phyloP scores from a whole-genome alignment of 1,140 invertebrate genomes.

The Saxidomus purpurata region DNA sequence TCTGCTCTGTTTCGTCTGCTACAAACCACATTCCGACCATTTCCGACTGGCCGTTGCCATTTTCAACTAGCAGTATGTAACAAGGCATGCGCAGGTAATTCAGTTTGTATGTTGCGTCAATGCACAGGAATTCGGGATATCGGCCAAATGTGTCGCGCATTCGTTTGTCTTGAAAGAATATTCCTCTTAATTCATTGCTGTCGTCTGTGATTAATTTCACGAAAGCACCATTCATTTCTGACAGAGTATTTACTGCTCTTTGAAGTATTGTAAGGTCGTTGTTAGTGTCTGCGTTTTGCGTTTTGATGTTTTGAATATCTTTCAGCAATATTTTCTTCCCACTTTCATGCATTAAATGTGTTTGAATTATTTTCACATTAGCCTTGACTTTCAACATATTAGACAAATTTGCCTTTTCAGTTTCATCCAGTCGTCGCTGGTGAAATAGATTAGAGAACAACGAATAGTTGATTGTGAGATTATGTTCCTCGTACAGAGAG shows the following conservation, averaged over 20 bases:
- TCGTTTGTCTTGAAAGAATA: neutral
- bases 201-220: neutral
- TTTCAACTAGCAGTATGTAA: constrained; percentile 1
- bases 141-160: neutral
- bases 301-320: neutral
- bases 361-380: neutral
- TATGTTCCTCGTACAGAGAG: neutral
- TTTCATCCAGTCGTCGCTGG: no score
- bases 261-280: neutral
- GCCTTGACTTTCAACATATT: neutral
- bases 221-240: neutral
- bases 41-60: no score
- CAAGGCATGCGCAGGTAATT: neutral
- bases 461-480: neutral
- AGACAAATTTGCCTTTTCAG: neutral
- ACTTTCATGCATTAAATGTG: neutral
- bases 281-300: neutral
- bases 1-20: neutral
- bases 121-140: neutral
- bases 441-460: neutral
- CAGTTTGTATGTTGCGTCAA: neutral
- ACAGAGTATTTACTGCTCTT: neutral
- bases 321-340: neutral
- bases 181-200: neutral
- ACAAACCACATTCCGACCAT: neutral